Conservation (phyloP, 2,113 vertebrate species). For the Embiotoca jacksoni region DNA sequence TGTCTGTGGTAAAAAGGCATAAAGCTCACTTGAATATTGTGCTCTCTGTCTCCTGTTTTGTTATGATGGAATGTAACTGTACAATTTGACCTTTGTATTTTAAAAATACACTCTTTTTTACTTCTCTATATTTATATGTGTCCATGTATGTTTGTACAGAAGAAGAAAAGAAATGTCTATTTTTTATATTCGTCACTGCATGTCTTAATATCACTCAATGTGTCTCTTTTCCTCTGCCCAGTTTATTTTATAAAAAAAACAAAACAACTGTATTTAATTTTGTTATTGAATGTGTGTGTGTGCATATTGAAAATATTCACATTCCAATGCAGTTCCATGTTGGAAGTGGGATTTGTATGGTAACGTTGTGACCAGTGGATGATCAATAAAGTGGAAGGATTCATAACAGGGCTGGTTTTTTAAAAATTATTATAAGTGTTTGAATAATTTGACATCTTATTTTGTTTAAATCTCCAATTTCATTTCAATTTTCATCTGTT, state of each 20-base stretch:
- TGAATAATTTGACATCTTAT: neutral
- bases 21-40: constrained; percentile 79
- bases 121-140: constrained; percentile 99
- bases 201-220: constrained; percentile 79
- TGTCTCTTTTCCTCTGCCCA: constrained; percentile 54
- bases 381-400: constrained; percentile 77
- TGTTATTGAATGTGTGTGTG: constrained; percentile 68
- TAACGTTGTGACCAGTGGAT: constrained; percentile 75
- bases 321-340: constrained; percentile 75
- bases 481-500: neutral
- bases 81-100: constrained; percentile 96
- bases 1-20: constrained; percentile 69
- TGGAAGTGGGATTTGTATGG: constrained; percentile 76
- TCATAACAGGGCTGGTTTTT: constrained; percentile 44
- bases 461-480: neutral
- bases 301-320: constrained; percentile 58
- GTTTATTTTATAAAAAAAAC: constrained; percentile 76
- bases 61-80: constrained; percentile 99
- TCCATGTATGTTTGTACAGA: constrained; percentile 88
- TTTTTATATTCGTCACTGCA: constrained; percentile 96
- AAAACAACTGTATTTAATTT: constrained; percentile 81
- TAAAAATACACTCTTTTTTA: constrained; percentile 98
- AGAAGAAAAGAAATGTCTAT: constrained; percentile 94
- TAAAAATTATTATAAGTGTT: neutral
- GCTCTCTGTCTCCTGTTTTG: constrained; percentile 76